Base-by-base conservation (phyloP, 2,888 invertebrate genomes). In the Drepanosiphum platanoidis region DNA sequence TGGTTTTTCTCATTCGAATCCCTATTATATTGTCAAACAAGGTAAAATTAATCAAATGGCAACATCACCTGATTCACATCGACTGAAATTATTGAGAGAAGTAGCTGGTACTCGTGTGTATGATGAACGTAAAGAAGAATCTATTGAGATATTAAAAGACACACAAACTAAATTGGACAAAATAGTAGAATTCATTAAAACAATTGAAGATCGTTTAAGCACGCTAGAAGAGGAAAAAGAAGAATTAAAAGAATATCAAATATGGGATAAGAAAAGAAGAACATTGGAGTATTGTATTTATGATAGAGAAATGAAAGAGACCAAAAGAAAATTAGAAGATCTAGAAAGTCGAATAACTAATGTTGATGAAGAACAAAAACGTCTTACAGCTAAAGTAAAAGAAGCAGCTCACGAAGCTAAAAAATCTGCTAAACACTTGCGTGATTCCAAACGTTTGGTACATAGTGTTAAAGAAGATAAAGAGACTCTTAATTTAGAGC, bases 1-100 rank as follows among this genome's bases (percentile, higher is more conserved):
- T 64, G 99, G 99, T 1, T 96, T 99, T 89, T 99, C 99, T 0
- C 94, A 99, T 88, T 99, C 98, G 15, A 99, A 99, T 91, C 99
- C 99, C 0, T 99, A 99, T 90, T 99, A 99, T 89, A 99, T 99
- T 89, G 99, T 99, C 0, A 99, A 99, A 90, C 99, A 99, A 90
- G 99, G 99, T 91, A 99, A 99, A 91, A 96, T 96, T 90, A 89
- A 84, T 68, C 84, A 99, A 93, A 97, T 99, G 97, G 99, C 99
- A 5, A 97, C 99, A 36, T 98, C 99, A 1, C 97, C 99, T 1
- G 99, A 99, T 91, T 96, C 97, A 0, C 97, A 99, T 88, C 93
- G 99, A 86, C 90, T 99, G 87, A 98, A 99, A 90, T 91, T 99
- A 72, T 91, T 99, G 22, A 91, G 98, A 87, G 99, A 99, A 92